Conservation (phyloP, 2,888 invertebrate genomes). For the Apamea monoglypha region DNA sequence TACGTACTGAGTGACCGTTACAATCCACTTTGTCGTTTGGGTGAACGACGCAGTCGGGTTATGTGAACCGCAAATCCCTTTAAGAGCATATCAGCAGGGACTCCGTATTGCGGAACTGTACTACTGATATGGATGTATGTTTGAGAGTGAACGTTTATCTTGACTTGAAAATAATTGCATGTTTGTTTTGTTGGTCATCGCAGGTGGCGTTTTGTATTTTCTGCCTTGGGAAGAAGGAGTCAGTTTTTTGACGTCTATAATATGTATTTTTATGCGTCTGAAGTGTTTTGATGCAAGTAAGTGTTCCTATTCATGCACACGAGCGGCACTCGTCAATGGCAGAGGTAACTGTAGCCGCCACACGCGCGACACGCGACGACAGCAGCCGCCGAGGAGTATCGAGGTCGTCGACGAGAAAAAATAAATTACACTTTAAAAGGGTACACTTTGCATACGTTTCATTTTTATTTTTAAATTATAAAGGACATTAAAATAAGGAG, state of each 20-base stretch:
- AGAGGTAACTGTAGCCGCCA: too few species aligned
- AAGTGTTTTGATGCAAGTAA: neutral
- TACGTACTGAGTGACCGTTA: constrained; percentile 56
- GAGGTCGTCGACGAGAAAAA: neutral
- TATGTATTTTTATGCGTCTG: neutral
- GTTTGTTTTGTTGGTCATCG: neutral
- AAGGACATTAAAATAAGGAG: constrained; percentile 2
- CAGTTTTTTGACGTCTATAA: neutral
- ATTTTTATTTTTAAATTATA: neutral
- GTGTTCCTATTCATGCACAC: too few species aligned
- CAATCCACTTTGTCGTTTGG: constrained; percentile 53
- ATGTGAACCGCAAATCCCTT: constrained; percentile 74
- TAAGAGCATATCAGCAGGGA: constrained; percentile 76
- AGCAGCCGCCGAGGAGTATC: too few species aligned
- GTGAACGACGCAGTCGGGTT: constrained; percentile 38
- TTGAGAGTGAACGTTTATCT: constrained; percentile 5
- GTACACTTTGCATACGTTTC: neutral
- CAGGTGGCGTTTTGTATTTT: neutral
- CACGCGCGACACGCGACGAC: too few species aligned
- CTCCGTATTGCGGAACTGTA: constrained; percentile 41
- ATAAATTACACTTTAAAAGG: neutral
- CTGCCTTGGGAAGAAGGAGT: neutral
- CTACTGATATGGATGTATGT: constrained; percentile 10
- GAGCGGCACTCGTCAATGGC: too few species aligned
- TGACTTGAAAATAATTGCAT: constrained; percentile 1